These are phyloP conservation scores for Cyprinodon diabolis DNA, from an alignment of 2,797 vertebrate genomes.

Conservation along the genomic window DNA sequence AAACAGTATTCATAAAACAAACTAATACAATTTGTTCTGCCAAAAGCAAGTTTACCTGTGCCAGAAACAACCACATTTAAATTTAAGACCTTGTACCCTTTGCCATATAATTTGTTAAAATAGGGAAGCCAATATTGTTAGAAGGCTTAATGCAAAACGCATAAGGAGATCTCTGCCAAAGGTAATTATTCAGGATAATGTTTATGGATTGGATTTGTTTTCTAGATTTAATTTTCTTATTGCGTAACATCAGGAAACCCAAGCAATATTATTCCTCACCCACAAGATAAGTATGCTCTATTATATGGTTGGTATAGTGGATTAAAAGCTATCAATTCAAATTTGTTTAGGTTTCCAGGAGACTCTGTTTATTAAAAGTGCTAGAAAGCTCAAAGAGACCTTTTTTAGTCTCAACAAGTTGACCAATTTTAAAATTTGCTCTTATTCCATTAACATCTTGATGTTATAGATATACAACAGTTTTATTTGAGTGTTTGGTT, in stretches of 20 bases:
- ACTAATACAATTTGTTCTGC: constrained; percentile 78
- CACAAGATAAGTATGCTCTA: constrained; percentile 32
- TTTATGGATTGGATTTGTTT: constrained; percentile 52
- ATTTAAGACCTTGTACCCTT: constrained; percentile 63
- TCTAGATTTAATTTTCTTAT: constrained; percentile 40
- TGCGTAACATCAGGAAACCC: constrained; percentile 31
- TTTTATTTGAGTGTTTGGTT: background rate
- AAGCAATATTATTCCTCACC: constrained; percentile 43
- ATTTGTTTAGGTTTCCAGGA: too few relatives aligned
- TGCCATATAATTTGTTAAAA: constrained; percentile 66
- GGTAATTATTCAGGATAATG: constrained; percentile 39
- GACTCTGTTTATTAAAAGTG: background rate
- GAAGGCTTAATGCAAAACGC: constrained; percentile 51
- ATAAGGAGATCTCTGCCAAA: constrained; percentile 51
- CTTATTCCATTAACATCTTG: background rate
- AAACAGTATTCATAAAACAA: constrained; percentile 59
- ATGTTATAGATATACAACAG: background rate
- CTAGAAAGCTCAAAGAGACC: background rate
- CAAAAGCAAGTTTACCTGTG: constrained; percentile 66
- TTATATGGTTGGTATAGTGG: constrained; percentile 36
- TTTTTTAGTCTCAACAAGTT: background rate
- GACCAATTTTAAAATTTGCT: background rate
- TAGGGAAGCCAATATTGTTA: constrained; percentile 56
- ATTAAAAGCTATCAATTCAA: constrained; percentile 27
- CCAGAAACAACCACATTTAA: constrained; percentile 71